Conservation (phyloP, 2,113 vertebrate species). For the Triplophysa dalaica region DNA sequence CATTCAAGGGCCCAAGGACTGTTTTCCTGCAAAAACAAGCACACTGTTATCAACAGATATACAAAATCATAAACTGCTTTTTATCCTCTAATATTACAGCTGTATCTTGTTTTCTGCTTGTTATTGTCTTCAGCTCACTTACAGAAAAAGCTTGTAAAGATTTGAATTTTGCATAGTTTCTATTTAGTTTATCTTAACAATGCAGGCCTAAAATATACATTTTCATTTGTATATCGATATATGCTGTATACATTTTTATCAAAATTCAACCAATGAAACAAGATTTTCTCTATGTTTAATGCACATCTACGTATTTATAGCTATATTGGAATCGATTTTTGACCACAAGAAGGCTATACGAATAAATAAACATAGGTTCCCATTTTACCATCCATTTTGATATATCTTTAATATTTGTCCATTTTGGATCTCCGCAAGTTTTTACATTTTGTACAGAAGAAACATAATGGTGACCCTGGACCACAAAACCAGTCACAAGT, state of each 20-base stretch:
- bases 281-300: not conserved
- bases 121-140: too few relatives aligned
- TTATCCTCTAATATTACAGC: not conserved
- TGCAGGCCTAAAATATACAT: too few relatives aligned
- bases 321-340: not conserved
- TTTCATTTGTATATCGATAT: too few relatives aligned
- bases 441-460: too few relatives aligned
- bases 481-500: too few relatives aligned
- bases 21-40: slow-evolving; percentile 79
- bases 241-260: too few relatives aligned
- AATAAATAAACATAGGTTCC: not conserved
- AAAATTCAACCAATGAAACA: not conserved
- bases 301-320: too few relatives aligned
- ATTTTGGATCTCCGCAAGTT: not conserved
- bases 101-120: not conserved
- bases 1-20: slow-evolving; percentile 81
- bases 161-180: not conserved
- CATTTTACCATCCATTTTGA: not conserved
- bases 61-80: not conserved
- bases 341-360: not conserved
- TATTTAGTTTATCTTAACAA: not conserved
- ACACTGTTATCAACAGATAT: not conserved
- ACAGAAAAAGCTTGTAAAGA: too few relatives aligned
- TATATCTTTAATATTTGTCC: too few relatives aligned
- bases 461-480: too few relatives aligned